Percentiles rank a stretch among this genome's conserved stretches.
These are phyloP conservation scores for Lepas anatifera DNA, from an alignment of 2,888 invertebrate species.

Conservation along the genomic window DNA sequence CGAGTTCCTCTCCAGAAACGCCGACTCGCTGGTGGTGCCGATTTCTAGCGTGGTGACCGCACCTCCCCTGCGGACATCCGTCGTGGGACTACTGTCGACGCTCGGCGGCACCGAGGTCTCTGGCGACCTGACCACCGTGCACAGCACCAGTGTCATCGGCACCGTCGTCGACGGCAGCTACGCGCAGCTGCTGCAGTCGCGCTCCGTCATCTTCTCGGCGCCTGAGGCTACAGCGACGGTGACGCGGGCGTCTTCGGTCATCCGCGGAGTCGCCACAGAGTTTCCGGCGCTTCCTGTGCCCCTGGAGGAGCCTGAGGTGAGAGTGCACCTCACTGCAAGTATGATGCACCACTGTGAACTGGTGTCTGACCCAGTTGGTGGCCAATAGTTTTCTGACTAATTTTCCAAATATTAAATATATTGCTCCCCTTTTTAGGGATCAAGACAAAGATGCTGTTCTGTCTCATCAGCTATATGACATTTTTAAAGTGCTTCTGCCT, in stretches of 20 bases:
- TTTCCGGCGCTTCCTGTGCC: conserved; percentile 13
- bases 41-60: conserved; percentile 56
- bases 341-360: too few species aligned
- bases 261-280: conserved; percentile 24
- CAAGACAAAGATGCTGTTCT: too few species aligned
- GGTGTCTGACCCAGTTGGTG: too few species aligned
- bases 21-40: conserved; percentile 62
- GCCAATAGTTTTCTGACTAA: too few species aligned
- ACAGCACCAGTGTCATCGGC: conserved; percentile 79
- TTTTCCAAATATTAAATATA: too few species aligned
- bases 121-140: conserved; percentile 68
- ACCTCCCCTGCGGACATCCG: neutral
- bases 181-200: conserved; percentile 72
- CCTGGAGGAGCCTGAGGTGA: conserved; percentile 19
- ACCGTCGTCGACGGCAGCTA: conserved; percentile 73
- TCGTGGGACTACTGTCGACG: conserved; percentile 63
- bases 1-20: conserved; percentile 45
- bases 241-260: conserved; percentile 51
- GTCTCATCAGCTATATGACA: too few species aligned
- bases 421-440: too few species aligned
- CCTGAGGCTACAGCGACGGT: conserved; percentile 53
- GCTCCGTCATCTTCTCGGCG: conserved; percentile 47
- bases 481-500: too few species aligned
- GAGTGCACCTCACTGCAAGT: neutral
- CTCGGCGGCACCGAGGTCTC: conserved; percentile 70